Evolutionary conservation across 2,113 vertebrate species (phyloP), one percentile per base, ranked within the genome.

Genomic region (Amazona guildingii): DNA sequence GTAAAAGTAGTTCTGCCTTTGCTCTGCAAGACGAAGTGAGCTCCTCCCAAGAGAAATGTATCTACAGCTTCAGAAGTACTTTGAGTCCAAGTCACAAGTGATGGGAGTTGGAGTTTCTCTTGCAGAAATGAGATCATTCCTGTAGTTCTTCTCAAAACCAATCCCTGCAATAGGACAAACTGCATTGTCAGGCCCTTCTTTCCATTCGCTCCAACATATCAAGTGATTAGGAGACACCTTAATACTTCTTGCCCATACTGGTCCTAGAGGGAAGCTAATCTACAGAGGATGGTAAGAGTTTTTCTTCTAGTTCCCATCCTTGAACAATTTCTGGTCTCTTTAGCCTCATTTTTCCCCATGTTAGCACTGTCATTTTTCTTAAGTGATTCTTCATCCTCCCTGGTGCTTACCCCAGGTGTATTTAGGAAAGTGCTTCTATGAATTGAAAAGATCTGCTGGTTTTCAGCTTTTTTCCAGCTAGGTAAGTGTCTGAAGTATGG

Each of bases 381-480:
- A 94, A 95, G 85, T 89, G 78, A 72, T 61, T 93, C 77, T 90
- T 84, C 74, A 43, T 92, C 81, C 59, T 95, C 94, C 74, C 70
- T 95, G 77, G 86, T 94, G 77, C 31, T 88, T 86, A 35, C 55
- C 9, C 21, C 72, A 81, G 31, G 41, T 74, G 67, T 86, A 57
- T 90, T 83, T 86, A 90, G 67, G 62, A 62, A 91, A 80, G 21
- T 41, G 52, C 21, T 81, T 86, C 81, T 86, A 84, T 61, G 67
- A 21, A 27, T 33, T 17, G 35, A 63, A 81, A 83, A 66, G 24
- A 55, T 83, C 51, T 75, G 13, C 64, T 35, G 16, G 20, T 86
- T 95, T 86, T 67, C 80, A 86, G 55, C 7, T 88, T 54, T 55
- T 78, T 97, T 86, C 86, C 77, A 68, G 48, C 80, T 82, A 57